A percentile compares a stretch with the other conserved stretches of the same genome.
These are phyloP conservation scores for Cairina moschata DNA, from an alignment of 2,113 vertebrate genomes.

Conservation along the genomic window DNA sequence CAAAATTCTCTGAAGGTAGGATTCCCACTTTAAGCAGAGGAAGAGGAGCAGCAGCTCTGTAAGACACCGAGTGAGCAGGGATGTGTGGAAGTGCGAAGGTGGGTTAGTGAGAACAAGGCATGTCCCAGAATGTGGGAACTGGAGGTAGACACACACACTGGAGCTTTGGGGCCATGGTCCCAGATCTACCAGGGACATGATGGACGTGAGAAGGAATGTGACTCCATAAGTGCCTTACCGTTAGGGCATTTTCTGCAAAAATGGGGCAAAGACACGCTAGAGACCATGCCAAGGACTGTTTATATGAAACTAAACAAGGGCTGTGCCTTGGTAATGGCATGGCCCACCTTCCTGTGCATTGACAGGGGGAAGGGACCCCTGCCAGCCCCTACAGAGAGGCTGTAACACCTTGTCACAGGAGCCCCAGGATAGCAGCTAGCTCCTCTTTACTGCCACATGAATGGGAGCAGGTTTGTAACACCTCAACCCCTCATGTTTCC, in stretches of 20 bases:
- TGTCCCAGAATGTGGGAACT: not conserved
- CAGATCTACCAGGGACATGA: not conserved
- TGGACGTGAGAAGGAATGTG: accelerated
- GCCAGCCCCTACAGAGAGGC: not conserved
- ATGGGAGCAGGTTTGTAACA: not conserved
- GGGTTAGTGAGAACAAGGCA: not conserved
- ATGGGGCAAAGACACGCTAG: not conserved
- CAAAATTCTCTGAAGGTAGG: not conserved
- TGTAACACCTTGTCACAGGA: not conserved
- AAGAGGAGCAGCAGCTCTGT: not conserved
- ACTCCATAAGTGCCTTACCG: not conserved
- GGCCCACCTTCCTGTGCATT: not conserved
- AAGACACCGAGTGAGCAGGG: not conserved
- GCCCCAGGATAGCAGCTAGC: not conserved
- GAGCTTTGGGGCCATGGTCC: not conserved
- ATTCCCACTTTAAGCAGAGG: not conserved
- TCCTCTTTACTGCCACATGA: not conserved
- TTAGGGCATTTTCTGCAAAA: not conserved
- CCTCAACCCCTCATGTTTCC: not conserved
- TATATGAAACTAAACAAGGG: not conserved
- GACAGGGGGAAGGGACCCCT: not conserved
- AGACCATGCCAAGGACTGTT: not conserved
- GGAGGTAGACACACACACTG: not conserved
- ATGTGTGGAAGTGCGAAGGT: not conserved
- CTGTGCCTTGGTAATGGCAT: not conserved